Evolutionary conservation across 2,888 invertebrate species (phyloP), one percentile per base, ranked within the genome.

Genomic region (Neoitamus cyanurus): DNA sequence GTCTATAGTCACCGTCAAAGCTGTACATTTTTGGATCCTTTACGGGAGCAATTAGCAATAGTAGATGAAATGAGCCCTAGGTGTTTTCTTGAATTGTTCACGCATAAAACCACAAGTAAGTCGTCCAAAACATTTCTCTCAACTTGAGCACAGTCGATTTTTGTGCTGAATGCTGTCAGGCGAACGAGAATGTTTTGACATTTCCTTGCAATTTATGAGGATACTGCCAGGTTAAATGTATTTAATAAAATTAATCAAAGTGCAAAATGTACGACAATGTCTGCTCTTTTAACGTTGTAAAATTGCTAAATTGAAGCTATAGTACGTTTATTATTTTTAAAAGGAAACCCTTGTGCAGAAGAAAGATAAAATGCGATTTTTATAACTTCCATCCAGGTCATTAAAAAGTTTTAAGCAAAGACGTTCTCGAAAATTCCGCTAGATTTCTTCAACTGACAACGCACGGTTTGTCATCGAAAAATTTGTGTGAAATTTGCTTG

Each of bases 1-100:
- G 93, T 89, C 96, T 94, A 90, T 95, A 97, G 90, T 98, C 96
- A 84, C 98, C 98, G 91, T 98, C 98, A 90, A 98, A 98, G 89
- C 96, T 93, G 91, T 94, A 94, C 94, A 94, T 94, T 75, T 84
- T 84, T 42, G 4, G 15, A 42, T 42, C n/a, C 31, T 31, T n/a
- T 13, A 3, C 5, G 11, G 13, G n/a, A 31, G 70, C 11, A 25
- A 31, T n/a, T 25, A 28, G 13, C 28, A 28, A 3, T 70, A 6
- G 34, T 11, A 11, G 2, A 31, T 30, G 15, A 70, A 70, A 15
- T 42, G 6, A 15, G 13, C n/a, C 42, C 11, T 70, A 70, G 0
- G 6, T 70, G 2, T 70, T 9, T 70, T 70, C 31, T 31, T n/a
- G 15, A 34, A 30, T 30, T 70, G n/a, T 70, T 70, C 30, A 31